Evolutionary conservation across 1,140 invertebrate genomes (phyloP).

Genomic region (Cydia fagiglandana): DNA sequence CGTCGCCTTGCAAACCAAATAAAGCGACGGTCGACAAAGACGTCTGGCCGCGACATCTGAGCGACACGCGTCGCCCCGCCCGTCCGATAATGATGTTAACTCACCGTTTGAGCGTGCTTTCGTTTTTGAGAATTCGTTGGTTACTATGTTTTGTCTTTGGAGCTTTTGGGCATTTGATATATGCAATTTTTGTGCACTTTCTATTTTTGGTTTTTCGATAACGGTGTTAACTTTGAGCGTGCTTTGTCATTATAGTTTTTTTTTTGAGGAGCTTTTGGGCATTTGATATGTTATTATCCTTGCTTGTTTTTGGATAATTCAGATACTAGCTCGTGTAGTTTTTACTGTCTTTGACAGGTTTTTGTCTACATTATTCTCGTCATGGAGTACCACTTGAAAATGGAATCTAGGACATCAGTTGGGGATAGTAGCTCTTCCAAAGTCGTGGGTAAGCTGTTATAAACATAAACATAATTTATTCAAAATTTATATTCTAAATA

Average conservation of each 20-base stretch:
- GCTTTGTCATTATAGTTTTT: too few species aligned
- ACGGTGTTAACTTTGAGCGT: too few species aligned
- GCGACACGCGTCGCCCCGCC: slow-evolving; percentile 66
- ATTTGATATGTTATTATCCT: too few species aligned
- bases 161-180: neutral
- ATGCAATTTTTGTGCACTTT: neutral
- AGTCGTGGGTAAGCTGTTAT: neutral
- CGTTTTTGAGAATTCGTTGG: slow-evolving; percentile 52
- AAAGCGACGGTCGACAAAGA: slow-evolving; percentile 73
- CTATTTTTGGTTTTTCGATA: neutral
- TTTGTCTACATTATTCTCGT: too few species aligned
- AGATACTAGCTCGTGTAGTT: too few species aligned
- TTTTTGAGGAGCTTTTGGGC: too few species aligned
- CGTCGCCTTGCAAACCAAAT: slow-evolving; percentile 59
- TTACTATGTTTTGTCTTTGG: neutral
- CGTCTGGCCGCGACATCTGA: slow-evolving; percentile 74
- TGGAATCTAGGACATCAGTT: too few species aligned
- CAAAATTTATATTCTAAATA: neutral
- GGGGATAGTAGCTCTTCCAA: neutral
- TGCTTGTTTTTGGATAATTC: too few species aligned
- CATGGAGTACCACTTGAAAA: too few species aligned
- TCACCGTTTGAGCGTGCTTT: slow-evolving; percentile 61
- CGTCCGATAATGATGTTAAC: slow-evolving; percentile 72
- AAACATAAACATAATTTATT: too few species aligned
- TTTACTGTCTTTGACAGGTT: too few species aligned